phyloP scores from a whole-genome alignment of 2,797 vertebrate species.

The Urocyon cinereoargenteus region DNA sequence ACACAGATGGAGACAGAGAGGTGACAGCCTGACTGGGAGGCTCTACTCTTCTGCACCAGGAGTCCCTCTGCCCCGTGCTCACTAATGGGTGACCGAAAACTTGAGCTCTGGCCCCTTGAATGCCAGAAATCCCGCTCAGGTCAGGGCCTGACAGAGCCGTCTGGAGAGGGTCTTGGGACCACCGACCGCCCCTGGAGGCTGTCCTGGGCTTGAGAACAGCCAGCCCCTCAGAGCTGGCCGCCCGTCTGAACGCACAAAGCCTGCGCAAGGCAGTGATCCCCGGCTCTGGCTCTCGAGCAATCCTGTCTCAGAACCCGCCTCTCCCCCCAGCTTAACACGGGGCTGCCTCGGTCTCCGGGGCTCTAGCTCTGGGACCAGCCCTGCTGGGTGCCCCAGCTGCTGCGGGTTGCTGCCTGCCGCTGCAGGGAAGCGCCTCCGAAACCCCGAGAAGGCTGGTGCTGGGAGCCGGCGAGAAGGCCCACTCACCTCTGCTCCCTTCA shows the following conservation, averaged over 20 bases:
- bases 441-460: background rate
- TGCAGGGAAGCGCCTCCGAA: accelerated
- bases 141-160: background rate
- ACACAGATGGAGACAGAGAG: accelerated
- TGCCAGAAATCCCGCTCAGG: accelerated
- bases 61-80: background rate
- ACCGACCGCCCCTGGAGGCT: accelerated
- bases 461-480: background rate
- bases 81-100: background rate
- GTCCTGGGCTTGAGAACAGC: background rate
- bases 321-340: accelerated
- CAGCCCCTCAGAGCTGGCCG: accelerated
- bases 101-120: background rate
- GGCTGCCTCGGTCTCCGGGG: accelerated
- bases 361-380: background rate
- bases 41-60: accelerated
- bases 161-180: accelerated
- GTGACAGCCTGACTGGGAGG: background rate
- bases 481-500: accelerated
- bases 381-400: too few species aligned
- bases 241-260: accelerated
- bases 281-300: accelerated
- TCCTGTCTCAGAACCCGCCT: accelerated
- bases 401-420: background rate
- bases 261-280: accelerated